Percentiles rank a stretch among this genome's conserved stretches.
Conservation (phyloP, 2,797 vertebrate genomes). For the Arctocebus calabarensis region DNA sequence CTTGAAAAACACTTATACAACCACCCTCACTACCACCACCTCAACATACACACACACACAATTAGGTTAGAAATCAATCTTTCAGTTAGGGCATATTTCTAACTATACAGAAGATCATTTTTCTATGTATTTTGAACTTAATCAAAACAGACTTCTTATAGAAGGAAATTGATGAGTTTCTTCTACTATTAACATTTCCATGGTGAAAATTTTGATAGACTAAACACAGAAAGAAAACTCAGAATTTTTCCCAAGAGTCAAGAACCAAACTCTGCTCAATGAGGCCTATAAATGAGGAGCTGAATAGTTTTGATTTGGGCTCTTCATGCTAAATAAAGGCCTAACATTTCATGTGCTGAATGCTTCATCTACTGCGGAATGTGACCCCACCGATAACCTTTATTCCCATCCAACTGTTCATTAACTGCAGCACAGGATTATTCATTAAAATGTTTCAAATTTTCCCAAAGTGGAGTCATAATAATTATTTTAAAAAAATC, state of each 20-base stretch:
- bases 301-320: conserved; percentile 68
- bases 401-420: conserved; percentile 72
- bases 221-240: conserved; percentile 78
- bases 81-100: conserved; percentile 63
- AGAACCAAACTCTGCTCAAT: conserved; percentile 62
- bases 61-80: conserved; percentile 63
- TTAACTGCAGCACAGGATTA: conserved; percentile 61
- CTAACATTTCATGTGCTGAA: conserved; percentile 65
- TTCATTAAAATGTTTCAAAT: conserved; percentile 70
- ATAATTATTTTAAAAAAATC: conserved; percentile 63
- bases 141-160: conserved; percentile 78
- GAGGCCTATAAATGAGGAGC: conserved; percentile 65
- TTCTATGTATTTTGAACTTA: conserved; percentile 72
- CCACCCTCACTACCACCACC: background rate
- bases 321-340: conserved; percentile 75
- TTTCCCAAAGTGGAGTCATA: conserved; percentile 61
- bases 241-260: conserved; percentile 73
- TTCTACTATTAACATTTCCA: conserved; percentile 74
- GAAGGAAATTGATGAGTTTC: conserved; percentile 70
- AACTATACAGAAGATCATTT: conserved; percentile 71
- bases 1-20: conserved; percentile 49
- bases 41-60: background rate
- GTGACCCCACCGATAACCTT: conserved; percentile 72
- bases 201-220: conserved; percentile 77
- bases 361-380: conserved; percentile 62